phyloP scores from a whole-genome alignment of 2,888 invertebrate genomes.

The Nyleta sp. region DNA sequence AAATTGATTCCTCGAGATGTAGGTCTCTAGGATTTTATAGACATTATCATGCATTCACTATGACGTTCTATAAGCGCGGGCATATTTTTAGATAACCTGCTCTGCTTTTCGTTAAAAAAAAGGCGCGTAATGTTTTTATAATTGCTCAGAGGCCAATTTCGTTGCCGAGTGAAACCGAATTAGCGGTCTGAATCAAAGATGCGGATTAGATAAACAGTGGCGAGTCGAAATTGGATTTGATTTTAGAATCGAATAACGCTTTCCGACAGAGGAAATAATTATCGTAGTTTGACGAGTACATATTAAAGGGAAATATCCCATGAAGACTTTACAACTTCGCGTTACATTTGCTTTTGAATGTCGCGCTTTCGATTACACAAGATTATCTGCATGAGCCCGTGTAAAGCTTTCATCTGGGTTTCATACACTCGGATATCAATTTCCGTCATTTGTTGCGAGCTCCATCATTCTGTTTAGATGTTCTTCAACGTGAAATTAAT shows the following conservation, averaged over 20 bases:
- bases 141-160: background rate
- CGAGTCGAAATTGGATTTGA: constrained; percentile 4
- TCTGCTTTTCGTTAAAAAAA: constrained; percentile 10
- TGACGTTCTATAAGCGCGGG: constrained; percentile 25
- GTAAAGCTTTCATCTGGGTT: constrained; percentile 12
- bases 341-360: constrained; percentile 37
- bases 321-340: constrained; percentile 34
- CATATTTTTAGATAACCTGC: constrained; percentile 51
- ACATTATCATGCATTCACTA: constrained; percentile 35
- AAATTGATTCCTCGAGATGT: constrained; percentile 34
- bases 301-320: constrained; percentile 20
- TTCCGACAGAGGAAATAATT: constrained; percentile 21
- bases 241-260: constrained; percentile 5
- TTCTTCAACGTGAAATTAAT: background rate
- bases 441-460: background rate
- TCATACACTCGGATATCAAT: constrained; percentile 6
- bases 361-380: constrained; percentile 23
- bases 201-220: background rate
- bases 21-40: constrained; percentile 41
- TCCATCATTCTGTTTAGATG: background rate
- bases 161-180: background rate
- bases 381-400: constrained; percentile 24
- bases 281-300: constrained; percentile 25
- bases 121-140: constrained; percentile 1
- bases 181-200: background rate